These are phyloP conservation scores for Picathartes gymnocephalus DNA, from an alignment of 2,113 vertebrate species.

Conservation along the genomic window DNA sequence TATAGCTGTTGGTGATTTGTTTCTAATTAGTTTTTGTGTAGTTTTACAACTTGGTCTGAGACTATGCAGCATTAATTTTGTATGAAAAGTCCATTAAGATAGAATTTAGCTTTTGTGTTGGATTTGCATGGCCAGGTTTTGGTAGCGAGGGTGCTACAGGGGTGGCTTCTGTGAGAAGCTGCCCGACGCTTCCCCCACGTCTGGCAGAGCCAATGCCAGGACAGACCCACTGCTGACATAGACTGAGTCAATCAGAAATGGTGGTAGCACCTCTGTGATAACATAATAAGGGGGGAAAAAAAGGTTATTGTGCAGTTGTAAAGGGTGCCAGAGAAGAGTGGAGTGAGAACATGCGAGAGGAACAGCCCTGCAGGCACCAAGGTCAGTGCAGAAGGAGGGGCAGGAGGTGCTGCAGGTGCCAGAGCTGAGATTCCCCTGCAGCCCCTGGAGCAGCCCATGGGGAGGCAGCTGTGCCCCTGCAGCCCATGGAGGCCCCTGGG, in stretches of 20 bases:
- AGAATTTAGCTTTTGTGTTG: background rate
- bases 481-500: background rate
- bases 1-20: background rate
- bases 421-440: background rate
- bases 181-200: background rate
- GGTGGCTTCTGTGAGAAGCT: background rate
- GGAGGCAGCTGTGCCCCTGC: background rate
- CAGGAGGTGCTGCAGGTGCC: accelerated
- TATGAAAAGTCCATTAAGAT: background rate
- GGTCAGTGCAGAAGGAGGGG: background rate
- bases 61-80: background rate
- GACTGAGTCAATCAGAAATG: background rate
- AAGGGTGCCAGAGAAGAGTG: accelerated
- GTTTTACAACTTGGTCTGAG: background rate
- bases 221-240: accelerated
- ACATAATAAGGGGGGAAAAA: background rate
- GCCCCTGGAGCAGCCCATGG: accelerated
- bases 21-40: background rate
- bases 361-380: accelerated
- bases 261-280: background rate
- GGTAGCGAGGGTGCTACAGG: background rate
- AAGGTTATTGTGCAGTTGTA: background rate
- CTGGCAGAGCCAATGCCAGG: background rate
- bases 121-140: background rate
- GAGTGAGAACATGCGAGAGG: background rate